Conservation (phyloP, 2,113 vertebrate species). For the Struthio camelus region DNA sequence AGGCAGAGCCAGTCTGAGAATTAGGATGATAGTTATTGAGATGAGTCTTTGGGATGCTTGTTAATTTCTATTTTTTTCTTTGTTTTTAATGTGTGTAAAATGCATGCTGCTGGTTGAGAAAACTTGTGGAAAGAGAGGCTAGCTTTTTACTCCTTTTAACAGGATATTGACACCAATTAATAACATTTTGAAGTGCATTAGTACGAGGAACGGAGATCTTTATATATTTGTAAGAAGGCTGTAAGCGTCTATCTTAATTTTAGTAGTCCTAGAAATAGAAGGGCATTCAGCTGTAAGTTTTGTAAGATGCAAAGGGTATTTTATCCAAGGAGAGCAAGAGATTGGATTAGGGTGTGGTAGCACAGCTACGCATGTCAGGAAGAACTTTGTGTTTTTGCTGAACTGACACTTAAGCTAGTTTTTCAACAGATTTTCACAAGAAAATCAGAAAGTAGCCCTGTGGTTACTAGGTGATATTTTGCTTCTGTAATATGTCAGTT, state of each 20-base stretch:
- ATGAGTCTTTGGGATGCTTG: background rate
- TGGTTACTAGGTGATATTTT: slow-evolving; percentile 62
- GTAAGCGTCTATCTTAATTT: background rate
- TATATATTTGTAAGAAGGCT: background rate
- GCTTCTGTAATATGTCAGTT: slow-evolving; percentile 43
- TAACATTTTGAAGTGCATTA: background rate
- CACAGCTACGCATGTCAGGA: background rate
- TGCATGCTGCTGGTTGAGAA: background rate
- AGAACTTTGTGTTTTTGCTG: background rate
- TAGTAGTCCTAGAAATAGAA: background rate
- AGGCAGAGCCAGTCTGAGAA: background rate
- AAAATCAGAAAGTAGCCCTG: slow-evolving; percentile 28
- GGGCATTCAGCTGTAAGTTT: background rate
- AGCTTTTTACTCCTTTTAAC: background rate
- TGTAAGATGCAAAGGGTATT: background rate
- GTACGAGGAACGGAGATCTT: background rate
- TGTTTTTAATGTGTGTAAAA: background rate
- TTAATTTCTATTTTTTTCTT: background rate
- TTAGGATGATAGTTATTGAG: background rate
- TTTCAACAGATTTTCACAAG: slow-evolving; percentile 44
- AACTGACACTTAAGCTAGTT: background rate
- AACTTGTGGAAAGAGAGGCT: background rate
- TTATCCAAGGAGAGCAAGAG: background rate
- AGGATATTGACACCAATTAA: background rate
- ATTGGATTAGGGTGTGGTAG: background rate